phyloP scores from a whole-genome alignment of 2,797 vertebrate genomes.

The Fistularia tabacaria region DNA sequence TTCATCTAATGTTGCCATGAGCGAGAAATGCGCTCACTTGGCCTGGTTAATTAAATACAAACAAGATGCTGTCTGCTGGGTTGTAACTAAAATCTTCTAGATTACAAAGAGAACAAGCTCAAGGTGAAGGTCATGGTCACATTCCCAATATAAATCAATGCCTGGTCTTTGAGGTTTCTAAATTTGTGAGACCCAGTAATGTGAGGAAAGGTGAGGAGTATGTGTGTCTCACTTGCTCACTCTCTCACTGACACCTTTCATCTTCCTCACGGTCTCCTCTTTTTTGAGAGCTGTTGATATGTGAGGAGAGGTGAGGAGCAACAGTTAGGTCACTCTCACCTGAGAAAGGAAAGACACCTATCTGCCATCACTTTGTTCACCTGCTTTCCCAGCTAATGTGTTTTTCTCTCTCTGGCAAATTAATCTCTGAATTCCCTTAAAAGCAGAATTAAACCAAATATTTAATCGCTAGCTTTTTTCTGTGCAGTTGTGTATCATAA shows the following conservation, averaged over 20 bases:
- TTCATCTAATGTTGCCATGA: too few species aligned
- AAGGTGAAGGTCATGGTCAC: conserved; percentile 48
- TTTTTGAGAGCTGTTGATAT: conserved; percentile 35
- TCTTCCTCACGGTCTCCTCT: conserved; percentile 18
- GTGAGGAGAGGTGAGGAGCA: conserved; percentile 43
- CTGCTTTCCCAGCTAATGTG: conserved; percentile 11
- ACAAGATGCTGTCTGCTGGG: neutral
- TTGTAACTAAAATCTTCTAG: neutral
- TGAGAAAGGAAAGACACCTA: conserved; percentile 32
- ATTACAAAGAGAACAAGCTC: conserved; percentile 2
- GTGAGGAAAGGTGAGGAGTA: conserved; percentile 37
- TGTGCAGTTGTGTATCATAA: too few species aligned
- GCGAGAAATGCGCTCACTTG: too few species aligned
- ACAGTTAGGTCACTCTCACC: conserved; percentile 30
- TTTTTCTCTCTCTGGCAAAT: neutral
- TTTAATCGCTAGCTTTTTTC: too few species aligned
- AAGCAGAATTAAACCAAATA: neutral
- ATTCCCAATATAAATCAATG: conserved; percentile 44
- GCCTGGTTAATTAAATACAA: too few species aligned
- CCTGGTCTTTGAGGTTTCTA: conserved; percentile 44
- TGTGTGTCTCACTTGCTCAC: conserved; percentile 7
- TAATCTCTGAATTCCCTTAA: neutral
- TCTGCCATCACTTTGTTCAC: conserved; percentile 8
- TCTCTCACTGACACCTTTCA: conserved; percentile 3
- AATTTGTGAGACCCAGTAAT: conserved; percentile 35